A percentile compares a stretch with the other conserved stretches of the same genome.
These are phyloP conservation scores for Saguinus imperator DNA, from an alignment of 2,113 vertebrate genomes.

Conservation along the genomic window DNA sequence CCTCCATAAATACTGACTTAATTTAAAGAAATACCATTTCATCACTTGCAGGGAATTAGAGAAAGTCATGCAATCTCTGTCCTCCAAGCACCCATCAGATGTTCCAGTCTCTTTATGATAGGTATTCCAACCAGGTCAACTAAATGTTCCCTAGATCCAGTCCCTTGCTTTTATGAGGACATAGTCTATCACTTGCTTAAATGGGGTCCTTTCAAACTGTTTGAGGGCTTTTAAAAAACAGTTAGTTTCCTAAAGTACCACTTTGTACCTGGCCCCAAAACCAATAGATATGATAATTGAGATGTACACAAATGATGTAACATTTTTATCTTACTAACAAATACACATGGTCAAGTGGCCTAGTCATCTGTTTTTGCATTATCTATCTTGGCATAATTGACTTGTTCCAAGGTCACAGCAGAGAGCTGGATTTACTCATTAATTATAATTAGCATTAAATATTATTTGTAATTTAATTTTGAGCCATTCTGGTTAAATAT, in stretches of 20 bases:
- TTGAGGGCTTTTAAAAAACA: background rate
- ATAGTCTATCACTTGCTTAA: background rate
- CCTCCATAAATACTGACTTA: background rate
- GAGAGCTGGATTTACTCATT: background rate
- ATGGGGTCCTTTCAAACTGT: background rate
- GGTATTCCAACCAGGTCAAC: background rate
- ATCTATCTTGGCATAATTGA: background rate
- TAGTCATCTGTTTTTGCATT: background rate
- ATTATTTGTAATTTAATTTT: slow-evolving; percentile 30
- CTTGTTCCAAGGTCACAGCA: background rate
- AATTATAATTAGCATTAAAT: slow-evolving; percentile 5
- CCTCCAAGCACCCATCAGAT: background rate
- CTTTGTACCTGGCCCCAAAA: background rate
- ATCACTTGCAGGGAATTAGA: background rate
- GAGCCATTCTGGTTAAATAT: background rate
- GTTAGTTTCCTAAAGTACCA: background rate
- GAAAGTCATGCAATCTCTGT: background rate
- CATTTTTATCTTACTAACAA: background rate
- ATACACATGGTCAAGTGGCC: background rate
- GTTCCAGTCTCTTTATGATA: background rate
- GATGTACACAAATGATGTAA: background rate
- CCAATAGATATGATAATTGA: background rate
- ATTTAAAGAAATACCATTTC: background rate
- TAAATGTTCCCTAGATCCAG: background rate
- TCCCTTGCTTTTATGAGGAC: background rate